A percentile compares a stretch with the other conserved stretches of the same genome.
phyloP scores from a whole-genome alignment of 2,888 invertebrate species.

The Drosophila hawaiiensis region DNA sequence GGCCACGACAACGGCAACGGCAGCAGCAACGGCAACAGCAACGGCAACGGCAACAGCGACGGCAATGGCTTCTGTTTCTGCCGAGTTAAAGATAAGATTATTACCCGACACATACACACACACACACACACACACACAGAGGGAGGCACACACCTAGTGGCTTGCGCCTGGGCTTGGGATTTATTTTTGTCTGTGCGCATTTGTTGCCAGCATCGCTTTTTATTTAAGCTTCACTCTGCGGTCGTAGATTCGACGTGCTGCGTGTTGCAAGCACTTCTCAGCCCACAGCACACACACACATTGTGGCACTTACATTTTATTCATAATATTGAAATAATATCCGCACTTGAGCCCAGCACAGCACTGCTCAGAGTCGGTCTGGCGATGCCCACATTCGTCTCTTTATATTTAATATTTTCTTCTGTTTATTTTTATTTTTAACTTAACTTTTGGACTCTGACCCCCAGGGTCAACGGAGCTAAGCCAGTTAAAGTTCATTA shows the following conservation, averaged over 20 bases:
- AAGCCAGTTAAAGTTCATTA: not conserved
- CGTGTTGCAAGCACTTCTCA: slow-evolving; percentile 42
- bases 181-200: slow-evolving; percentile 50
- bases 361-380: slow-evolving; percentile 12
- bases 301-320: slow-evolving; percentile 56
- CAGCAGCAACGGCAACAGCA: slow-evolving; percentile 38
- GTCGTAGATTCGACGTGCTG: slow-evolving; percentile 45
- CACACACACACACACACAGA: slow-evolving; percentile 15
- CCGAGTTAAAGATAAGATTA: slow-evolving; percentile 71
- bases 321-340: slow-evolving; percentile 63
- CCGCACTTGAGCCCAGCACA: slow-evolving; percentile 37
- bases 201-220: slow-evolving; percentile 21
- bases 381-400: slow-evolving; percentile 3
- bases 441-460: not conserved
- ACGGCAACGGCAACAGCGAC: slow-evolving; percentile 19
- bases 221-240: slow-evolving; percentile 32
- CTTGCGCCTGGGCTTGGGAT: slow-evolving; percentile 43
- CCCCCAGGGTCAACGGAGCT: no score
- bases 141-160: not conserved
- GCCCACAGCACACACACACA: slow-evolving; percentile 17
- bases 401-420: not conserved
- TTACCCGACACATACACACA: slow-evolving; percentile 58
- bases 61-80: slow-evolving; percentile 59
- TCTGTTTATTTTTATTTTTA: not conserved
- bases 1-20: slow-evolving; percentile 29